Base-by-base conservation (phyloP, 1,140 invertebrate genomes). In the Nixonia krombeini region DNA sequence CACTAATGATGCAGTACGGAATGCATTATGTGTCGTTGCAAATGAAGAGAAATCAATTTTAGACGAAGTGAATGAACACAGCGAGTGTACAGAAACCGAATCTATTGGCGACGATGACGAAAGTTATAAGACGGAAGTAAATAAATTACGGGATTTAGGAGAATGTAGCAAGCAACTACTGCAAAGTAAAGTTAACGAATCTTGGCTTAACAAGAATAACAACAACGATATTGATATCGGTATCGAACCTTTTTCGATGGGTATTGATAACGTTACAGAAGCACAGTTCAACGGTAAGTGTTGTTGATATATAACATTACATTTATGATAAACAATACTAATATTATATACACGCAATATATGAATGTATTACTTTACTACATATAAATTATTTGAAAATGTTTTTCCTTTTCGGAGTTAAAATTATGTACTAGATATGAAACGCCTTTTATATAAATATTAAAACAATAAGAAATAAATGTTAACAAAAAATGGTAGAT, bases 121-220 rank as follows among this genome's bases (percentile, higher is more conserved):
- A 12, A 84, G 81, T 55, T 83, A 84, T 28, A 75, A 49, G 18
- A 79, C 75, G 0, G 79, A 81, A 63, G 40, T 82, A 2, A 70
- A 80, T n/a, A 78, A 78, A 53, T 65, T 82, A n/a, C 57, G 79
- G 18, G 65, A 70, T 29, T 65, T 83, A 7, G 75, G 73, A 0
- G 79, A 83, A 56, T 80, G 74, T 38, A 84, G 77, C 15, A 81
- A 78, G 46, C 72, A 73, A 13, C 40, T 82, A 13, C 51, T 75
- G 53, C 73, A 41, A 35, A 81, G 70, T 10, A 57, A 59, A 2
- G 40, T 70, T n/a, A 57, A 53, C 0, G 29, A 73, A 18, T 40
- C 44, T 12, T 40, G 55, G 23, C 12, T 58, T 12, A 40, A 40
- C 17, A 64, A 38, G 31, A 70, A 71, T 41, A 69, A 52, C 51